Percentiles rank a stretch among this genome's conserved stretches.
phyloP scores from a whole-genome alignment of 2,888 invertebrate species.

The Drosophila sordidula region DNA sequence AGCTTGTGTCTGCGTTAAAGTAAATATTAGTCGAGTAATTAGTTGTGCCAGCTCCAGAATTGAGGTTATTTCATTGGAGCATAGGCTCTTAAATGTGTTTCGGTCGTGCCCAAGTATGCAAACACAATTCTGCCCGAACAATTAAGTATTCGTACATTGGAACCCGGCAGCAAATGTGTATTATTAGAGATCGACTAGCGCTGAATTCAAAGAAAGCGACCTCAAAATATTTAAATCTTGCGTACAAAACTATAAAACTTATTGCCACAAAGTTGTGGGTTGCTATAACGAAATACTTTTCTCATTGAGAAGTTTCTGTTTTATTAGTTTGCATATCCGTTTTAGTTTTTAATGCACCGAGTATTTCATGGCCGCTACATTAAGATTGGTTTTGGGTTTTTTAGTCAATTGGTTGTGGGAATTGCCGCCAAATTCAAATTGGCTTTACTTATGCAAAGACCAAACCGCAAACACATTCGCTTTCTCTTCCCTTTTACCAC shows the following conservation, averaged over 20 bases:
- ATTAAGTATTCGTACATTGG: slow-evolving; percentile 5
- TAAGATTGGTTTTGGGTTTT: slow-evolving; percentile 47
- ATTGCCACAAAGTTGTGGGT: slow-evolving; percentile 30
- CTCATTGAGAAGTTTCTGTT: slow-evolving; percentile 41
- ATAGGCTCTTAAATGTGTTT: background rate
- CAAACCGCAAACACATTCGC: slow-evolving; percentile 42
- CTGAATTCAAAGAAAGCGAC: no score
- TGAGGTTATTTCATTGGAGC: background rate
- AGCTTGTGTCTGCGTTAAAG: slow-evolving; percentile 21
- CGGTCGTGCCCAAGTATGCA: slow-evolving; percentile 12
- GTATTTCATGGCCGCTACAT: slow-evolving; percentile 35
- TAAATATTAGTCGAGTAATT: slow-evolving; percentile 73
- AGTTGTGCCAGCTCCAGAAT: slow-evolving; percentile 36
- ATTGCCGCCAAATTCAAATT: slow-evolving; percentile 31
- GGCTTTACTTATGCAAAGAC: slow-evolving; percentile 25
- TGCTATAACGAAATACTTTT: slow-evolving; percentile 15
- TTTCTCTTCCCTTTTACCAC: background rate
- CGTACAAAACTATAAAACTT: slow-evolving; percentile 4
- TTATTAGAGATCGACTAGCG: background rate
- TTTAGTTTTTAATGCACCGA: slow-evolving; percentile 35
- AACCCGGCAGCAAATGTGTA: slow-evolving; percentile 1
- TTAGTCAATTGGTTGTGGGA: slow-evolving; percentile 64
- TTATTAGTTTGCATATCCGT: slow-evolving; percentile 46
- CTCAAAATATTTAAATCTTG: slow-evolving; percentile 21
- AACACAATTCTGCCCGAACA: slow-evolving; percentile 10